Evolutionary conservation across 30 jellyfish, hydroid and myxozoan genomes (phyloP).

Genomic region (Aurelia sp.): DNA sequence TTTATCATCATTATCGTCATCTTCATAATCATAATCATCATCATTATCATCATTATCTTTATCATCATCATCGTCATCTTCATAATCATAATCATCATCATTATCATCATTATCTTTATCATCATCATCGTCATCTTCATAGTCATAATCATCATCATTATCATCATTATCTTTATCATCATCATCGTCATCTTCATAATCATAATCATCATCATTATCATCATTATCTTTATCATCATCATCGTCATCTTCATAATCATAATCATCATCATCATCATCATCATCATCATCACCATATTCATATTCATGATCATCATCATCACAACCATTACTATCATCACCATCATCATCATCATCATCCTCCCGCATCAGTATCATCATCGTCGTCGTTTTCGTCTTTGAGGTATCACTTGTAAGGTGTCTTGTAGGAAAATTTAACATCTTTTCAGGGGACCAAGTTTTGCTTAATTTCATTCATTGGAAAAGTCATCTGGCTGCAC

Average conservation of each 20-base stretch:
- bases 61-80: neutral
- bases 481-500: too few relatives aligned
- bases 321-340: neutral
- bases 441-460: too few relatives aligned
- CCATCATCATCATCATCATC: constrained; percentile 2
- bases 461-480: too few relatives aligned
- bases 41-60: neutral
- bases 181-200: neutral
- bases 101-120: neutral
- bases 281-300: neutral
- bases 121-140: neutral
- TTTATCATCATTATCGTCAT: too few relatives aligned
- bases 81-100: neutral
- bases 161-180: neutral
- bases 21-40: neutral
- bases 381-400: neutral
- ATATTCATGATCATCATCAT: neutral
- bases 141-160: neutral
- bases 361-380: neutral
- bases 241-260: neutral
- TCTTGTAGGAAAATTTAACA: too few relatives aligned
- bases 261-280: neutral
- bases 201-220: neutral
- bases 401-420: too few relatives aligned
- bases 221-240: neutral